Evolutionary conservation across 2,888 invertebrate genomes (phyloP), one percentile per base, ranked within the genome.

Genomic region (Drosophila planitibia): DNA sequence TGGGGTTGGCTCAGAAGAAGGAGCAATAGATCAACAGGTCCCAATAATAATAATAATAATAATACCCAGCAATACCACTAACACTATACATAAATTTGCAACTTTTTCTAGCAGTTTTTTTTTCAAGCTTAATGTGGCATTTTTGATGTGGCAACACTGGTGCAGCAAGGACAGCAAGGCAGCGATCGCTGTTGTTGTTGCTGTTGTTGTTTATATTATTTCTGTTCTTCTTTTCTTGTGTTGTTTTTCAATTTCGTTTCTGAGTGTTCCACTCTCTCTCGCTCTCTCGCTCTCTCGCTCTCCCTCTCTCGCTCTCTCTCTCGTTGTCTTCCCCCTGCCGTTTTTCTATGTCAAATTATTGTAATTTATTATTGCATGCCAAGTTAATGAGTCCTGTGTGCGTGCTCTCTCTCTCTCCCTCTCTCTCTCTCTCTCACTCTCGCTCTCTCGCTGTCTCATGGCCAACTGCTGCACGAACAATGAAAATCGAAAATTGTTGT

Each of bases 311-410:
- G 22, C 49, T 10, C 62, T 57, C 60, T 57, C 55, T 61, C 54
- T 65, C 22, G 37, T 54, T 49, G 41, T 37, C 59, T 19, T 39
- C 14, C 35, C 57, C 55, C 44, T 51, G 32, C 53, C 63, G 72
- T 39, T 62, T 52, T 69, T 51, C 62, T 75, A 61, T 85, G 85
- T 87, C 89, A 82, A 88, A 88, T 87, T 85, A 77, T 72, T 79
- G 82, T 88, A 87, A 87, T 87, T 87, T 87, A 87, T 87, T 82
- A 85, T 90, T 88, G 85, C 87, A 87, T 74, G 83, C 74, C 85
- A 88, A 85, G 83, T 88, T 90, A 90, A 85, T 90, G 90, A 88
- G 83, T 70, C 53, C 74, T 73, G 35, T 39, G 32, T 57, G 33
- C 49, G 28, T 14, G 16, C 39, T 53, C 59, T 49, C 51, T 61